Base-by-base conservation (phyloP, 2,113 vertebrate genomes). In the Leptocoma aspasia region DNA sequence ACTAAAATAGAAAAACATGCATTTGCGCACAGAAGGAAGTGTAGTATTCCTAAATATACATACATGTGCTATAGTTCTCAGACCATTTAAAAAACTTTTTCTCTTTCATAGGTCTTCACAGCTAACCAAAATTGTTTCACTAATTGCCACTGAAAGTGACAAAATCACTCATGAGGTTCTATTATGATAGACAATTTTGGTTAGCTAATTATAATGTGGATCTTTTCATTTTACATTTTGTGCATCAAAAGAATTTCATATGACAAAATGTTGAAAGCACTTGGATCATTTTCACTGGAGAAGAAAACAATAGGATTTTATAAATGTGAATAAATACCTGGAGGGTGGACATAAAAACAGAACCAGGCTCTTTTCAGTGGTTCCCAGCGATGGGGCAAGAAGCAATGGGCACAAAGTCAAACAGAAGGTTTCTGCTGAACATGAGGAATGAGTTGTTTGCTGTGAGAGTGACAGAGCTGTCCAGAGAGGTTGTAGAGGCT, bases 221-320 rank as follows among this genome's bases (percentile, higher is more conserved):
- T 7, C 21, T 50, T 50, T 42, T 27, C 1, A 0, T 10, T 64
- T 37, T 27, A 42, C 5, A 7, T 42, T 42, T 42, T 64, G 26
- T 31, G 26, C 15, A 49, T 23, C 17, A 37, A 42, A 41, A 64
- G 22, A 31, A 64, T 23, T 41, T 42, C 31, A 4, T 31, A 35
- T 15, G 17, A 80, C 8, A 7, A 42, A 80, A 49, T 42, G 31
- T 9, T 56, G 17, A 64, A 64, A 80, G 35, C 0, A 0, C 31
- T 37, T 22, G 21, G 22, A 57, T 15, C 5, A 15, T 37, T 50
- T 72, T 27, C 0, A 0, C 35, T 44, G 42, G 42, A 64, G 42
- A 72, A 35, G 31, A 44, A 72, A 72, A 50, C 42, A 80, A 19
- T 8, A 18, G 11, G 18, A 72, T 37, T 35, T 42, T 42, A 72